Evolutionary conservation across 1,140 invertebrate species (phyloP).

Genomic region (Heliconius eleuchia): DNA sequence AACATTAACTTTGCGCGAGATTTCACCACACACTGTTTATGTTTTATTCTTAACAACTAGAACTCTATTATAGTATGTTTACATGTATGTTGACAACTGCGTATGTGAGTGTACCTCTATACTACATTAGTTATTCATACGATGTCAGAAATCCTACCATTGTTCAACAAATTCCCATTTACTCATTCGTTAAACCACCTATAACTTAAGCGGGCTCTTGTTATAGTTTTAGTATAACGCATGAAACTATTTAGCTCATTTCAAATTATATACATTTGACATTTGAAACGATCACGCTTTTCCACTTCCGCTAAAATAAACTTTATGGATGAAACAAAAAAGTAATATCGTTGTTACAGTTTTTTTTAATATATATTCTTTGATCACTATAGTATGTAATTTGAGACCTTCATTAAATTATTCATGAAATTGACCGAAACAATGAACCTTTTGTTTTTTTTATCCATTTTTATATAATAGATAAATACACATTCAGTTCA

Average conservation of each 20-base stretch:
- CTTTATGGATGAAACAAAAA: background rate
- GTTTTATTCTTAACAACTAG: background rate
- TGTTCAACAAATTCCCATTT: slow-evolving; percentile 42
- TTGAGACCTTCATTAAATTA: background rate
- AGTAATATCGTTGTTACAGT: background rate
- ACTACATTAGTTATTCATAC: slow-evolving; percentile 41
- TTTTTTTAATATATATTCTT: background rate
- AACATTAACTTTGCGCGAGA: background rate
- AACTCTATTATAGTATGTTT: slow-evolving; percentile 4
- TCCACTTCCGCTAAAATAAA: background rate
- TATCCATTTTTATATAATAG: background rate
- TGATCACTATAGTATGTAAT: background rate
- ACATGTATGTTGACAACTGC: slow-evolving; percentile 18
- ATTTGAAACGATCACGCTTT: background rate
- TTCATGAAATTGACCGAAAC: background rate
- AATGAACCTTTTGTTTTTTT: background rate
- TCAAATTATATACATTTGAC: background rate
- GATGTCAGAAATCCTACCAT: slow-evolving; percentile 43
- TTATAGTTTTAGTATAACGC: slow-evolving; percentile 38
- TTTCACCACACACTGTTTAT: background rate
- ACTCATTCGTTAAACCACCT: slow-evolving; percentile 30
- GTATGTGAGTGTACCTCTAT: slow-evolving; percentile 19
- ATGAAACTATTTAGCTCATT: background rate
- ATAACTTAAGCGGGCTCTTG: slow-evolving; percentile 38
- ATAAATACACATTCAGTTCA: no score